These are phyloP conservation scores for Zygogramma bicolorata DNA, from an alignment of 2,888 invertebrate genomes.

Conservation along the genomic window DNA sequence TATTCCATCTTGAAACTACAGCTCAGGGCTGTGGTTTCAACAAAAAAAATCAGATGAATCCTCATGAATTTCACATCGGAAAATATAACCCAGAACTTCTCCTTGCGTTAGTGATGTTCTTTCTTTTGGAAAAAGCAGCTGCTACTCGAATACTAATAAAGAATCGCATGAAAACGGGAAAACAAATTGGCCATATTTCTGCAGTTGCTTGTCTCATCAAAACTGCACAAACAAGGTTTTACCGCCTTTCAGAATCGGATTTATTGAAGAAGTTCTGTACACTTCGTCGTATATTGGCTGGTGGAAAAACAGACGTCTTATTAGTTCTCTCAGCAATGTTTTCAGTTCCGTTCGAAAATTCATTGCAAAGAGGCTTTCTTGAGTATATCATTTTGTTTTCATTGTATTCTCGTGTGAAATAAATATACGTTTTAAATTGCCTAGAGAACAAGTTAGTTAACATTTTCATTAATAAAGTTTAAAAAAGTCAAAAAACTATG, in stretches of 20 bases:
- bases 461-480: too few relatives aligned
- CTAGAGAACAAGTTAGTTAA: too few relatives aligned
- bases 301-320: not conserved
- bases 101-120: slow-evolving; percentile 7
- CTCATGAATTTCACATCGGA: too few relatives aligned
- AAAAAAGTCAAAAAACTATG: too few relatives aligned
- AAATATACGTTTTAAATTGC: too few relatives aligned
- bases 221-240: slow-evolving; percentile 48
- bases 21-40: too few relatives aligned
- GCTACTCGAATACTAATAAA: slow-evolving; percentile 57
- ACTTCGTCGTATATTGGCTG: not conserved
- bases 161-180: slow-evolving; percentile 57
- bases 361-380: too few relatives aligned
- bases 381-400: too few relatives aligned
- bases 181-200: slow-evolving; percentile 52
- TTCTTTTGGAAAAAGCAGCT: slow-evolving; percentile 42
- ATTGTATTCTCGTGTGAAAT: too few relatives aligned
- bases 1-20: too few relatives aligned
- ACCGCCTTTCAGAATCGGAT: slow-evolving; percentile 44
- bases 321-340: not conserved
- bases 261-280: slow-evolving; percentile 28
- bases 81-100: slow-evolving; percentile 7
- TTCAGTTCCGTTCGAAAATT: too few relatives aligned
- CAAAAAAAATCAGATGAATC: too few relatives aligned
- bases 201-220: slow-evolving; percentile 51